Evolutionary conservation across 2,113 vertebrate species (phyloP).

Genomic region (Solenodon paradoxus): DNA sequence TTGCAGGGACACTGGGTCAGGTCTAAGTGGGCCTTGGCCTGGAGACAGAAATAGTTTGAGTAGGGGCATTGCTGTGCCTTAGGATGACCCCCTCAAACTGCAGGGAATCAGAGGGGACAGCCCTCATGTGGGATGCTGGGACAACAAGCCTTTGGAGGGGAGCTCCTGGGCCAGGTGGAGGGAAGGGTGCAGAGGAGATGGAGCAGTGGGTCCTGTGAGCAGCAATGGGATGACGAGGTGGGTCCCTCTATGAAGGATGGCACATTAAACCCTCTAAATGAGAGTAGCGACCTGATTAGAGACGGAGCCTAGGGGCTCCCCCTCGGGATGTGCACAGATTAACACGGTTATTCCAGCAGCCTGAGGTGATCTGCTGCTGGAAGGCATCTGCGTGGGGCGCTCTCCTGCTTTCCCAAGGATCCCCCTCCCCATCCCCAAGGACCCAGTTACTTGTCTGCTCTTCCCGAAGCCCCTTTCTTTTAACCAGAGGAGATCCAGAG

Average conservation of each 20-base stretch:
- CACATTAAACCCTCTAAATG: neutral
- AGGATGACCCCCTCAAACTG: fast-evolving
- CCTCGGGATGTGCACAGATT: neutral
- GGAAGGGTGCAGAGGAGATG: neutral
- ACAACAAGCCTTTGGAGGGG: no score
- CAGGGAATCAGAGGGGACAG: no score
- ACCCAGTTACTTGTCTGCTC: no score
- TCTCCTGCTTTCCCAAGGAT: no score
- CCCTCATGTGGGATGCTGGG: no score
- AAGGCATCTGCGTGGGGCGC: neutral
- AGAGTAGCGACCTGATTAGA: slow-evolving; percentile 34
- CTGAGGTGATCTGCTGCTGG: neutral
- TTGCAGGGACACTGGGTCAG: neutral
- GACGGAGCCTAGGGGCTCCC: neutral
- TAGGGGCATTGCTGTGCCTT: neutral
- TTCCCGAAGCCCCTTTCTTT: neutral
- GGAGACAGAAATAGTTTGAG: neutral
- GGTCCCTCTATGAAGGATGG: neutral
- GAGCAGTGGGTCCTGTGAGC: neutral
- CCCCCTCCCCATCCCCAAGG: fast-evolving
- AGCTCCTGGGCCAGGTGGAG: neutral
- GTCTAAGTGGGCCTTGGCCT: neutral
- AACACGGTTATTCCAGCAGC: neutral
- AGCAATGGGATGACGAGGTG: neutral
- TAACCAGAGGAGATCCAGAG: no score